Conservation (phyloP, 2,888 invertebrate species). For the Chymomyza amoena region DNA sequence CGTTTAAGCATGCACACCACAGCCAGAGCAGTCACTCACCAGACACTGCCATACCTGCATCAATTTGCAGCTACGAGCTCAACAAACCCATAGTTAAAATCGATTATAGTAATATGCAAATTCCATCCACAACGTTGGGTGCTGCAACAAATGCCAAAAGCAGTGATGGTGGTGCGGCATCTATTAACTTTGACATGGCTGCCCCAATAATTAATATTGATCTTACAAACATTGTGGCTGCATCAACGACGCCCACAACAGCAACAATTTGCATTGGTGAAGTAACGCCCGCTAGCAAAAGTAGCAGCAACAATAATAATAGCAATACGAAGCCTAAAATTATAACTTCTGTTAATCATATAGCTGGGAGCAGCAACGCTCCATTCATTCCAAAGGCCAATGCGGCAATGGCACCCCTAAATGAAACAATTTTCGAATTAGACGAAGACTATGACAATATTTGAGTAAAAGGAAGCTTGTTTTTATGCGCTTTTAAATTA, state of each 20-base stretch:
- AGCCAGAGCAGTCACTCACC: constrained; percentile 20
- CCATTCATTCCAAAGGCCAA: constrained; percentile 58
- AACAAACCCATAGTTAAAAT: constrained; percentile 78
- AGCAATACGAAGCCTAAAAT: constrained; percentile 49
- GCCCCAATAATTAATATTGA: constrained; percentile 78
- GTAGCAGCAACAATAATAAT: constrained; percentile 30
- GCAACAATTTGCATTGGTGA: constrained; percentile 58
- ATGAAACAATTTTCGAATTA: constrained; percentile 74
- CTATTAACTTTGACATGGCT: constrained; percentile 58
- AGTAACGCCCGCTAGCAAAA: constrained; percentile 25
- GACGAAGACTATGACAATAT: constrained; percentile 79
- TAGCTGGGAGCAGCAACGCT: constrained; percentile 48
- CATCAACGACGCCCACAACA: constrained; percentile 28
- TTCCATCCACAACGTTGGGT: constrained; percentile 37
- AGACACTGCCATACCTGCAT: constrained; percentile 75
- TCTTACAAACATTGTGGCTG: constrained; percentile 74
- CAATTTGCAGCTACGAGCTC: constrained; percentile 76
- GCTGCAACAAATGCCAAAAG: constrained; percentile 18
- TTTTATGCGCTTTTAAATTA: constrained; percentile 56
- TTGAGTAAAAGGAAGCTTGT: constrained; percentile 46
- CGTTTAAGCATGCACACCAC: constrained; percentile 26
- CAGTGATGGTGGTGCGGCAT: constrained; percentile 23
- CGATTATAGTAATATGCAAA: constrained; percentile 77
- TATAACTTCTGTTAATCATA: constrained; percentile 43
- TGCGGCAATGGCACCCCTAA: constrained; percentile 45